phyloP scores from a whole-genome alignment of 2,888 invertebrate species.

The Saturnia pavonia region DNA sequence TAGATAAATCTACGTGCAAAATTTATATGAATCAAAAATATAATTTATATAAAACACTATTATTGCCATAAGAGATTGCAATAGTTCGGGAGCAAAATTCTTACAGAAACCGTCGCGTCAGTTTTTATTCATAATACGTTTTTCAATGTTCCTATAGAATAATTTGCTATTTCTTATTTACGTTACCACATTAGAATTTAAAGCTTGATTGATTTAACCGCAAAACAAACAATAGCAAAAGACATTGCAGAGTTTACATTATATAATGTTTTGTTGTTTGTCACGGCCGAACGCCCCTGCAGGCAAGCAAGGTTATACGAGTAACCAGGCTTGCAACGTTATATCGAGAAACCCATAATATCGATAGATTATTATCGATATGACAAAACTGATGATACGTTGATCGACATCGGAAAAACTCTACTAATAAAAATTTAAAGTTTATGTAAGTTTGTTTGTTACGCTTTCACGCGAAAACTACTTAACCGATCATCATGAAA shows the following conservation, averaged over 20 bases:
- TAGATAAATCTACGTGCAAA: neutral
- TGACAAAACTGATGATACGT: no score
- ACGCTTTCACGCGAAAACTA: no score
- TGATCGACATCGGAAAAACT: no score
- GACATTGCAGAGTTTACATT: constrained; percentile 18
- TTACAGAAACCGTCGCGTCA: neutral
- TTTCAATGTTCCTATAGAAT: neutral
- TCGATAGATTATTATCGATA: no score
- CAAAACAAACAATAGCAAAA: constrained; percentile 8
- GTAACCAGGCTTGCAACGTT: no score
- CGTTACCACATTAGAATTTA: neutral
- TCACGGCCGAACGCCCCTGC: constrained; percentile 39
- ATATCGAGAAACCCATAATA: no score
- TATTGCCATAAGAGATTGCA: neutral
- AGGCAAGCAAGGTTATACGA: constrained; percentile 38
- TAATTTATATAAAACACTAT: neutral
- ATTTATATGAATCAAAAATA: neutral
- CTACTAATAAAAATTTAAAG: no score
- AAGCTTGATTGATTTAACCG: constrained; percentile 7
- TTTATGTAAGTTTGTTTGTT: no score
- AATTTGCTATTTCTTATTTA: neutral
- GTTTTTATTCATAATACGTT: no score
- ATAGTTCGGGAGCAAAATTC: neutral
- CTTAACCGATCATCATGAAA: no score
- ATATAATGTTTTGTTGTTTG: constrained; percentile 33